Percentiles rank a stretch among this genome's conserved stretches.
Conservation (phyloP, 2,113 vertebrate genomes). For the Numenius arquata region DNA sequence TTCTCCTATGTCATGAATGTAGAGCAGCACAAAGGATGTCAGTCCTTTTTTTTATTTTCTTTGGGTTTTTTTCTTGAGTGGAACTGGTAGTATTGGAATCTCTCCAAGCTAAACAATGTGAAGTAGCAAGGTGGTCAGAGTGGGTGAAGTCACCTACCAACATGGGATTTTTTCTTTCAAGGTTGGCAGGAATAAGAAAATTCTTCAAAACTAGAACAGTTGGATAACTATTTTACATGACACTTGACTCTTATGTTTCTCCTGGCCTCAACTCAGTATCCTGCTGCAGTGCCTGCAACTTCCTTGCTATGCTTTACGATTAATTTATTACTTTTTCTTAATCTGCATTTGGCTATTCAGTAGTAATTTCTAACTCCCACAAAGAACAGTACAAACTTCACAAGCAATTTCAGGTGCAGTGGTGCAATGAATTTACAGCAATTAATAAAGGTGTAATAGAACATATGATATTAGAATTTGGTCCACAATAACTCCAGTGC, state of each 20-base stretch:
- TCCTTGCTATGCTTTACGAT: background rate
- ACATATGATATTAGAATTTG: background rate
- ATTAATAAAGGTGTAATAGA: background rate
- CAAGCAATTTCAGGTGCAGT: background rate
- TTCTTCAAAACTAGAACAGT: background rate
- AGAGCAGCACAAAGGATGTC: fast-evolving
- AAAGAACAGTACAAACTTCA: background rate
- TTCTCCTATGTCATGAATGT: background rate
- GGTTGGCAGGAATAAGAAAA: background rate
- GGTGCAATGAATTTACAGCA: background rate
- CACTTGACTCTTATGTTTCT: background rate
- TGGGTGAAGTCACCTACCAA: background rate
- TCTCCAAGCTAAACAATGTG: background rate
- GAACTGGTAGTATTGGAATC: background rate
- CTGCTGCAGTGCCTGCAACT: background rate
- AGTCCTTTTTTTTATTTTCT: background rate
- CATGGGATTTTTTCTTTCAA: background rate
- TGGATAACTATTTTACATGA: background rate
- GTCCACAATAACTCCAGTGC: background rate
- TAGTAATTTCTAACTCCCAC: background rate
- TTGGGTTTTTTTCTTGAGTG: background rate
- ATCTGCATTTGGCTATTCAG: background rate
- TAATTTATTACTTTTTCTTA: background rate
- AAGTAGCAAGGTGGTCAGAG: background rate
- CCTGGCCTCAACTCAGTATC: background rate